Evolutionary conservation across 2,888 invertebrate genomes (phyloP), one percentile per base, ranked within the genome.

Genomic region (Tenthredo scrophulariae): DNA sequence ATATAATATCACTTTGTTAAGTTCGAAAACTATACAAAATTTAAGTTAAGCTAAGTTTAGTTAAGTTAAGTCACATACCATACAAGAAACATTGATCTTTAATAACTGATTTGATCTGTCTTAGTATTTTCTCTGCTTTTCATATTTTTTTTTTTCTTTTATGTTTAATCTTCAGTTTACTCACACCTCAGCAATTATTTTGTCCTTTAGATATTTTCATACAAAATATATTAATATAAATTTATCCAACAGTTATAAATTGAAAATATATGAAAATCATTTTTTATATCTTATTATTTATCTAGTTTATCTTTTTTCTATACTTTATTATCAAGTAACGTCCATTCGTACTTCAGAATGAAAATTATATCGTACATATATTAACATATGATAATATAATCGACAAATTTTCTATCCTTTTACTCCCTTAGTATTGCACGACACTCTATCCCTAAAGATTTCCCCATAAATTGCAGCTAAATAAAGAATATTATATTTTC

Each of bases 141-240:
- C 50, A n/a, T n/a, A n/a, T 83, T 85, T 82, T 10, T 26, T 37
- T 86, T 85, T 86, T 86, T 84, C 84, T 85, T 72, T 87, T 82
- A 84, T 86, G 86, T 86, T 86, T 65, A 87, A 80, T 82, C 43
- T 74, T 37, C n/a, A 67, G 22, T 86, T 29, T n/a, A 65, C 33
- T 86, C 89, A 89, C 88, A 91, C 91, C 91, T 91, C 89, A 91
- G 91, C 89, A 91, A 91, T 91, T 91, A 91, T 91, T 91, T 91
- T 91, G 91, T 91, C 91, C 88, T 88, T 86, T 62, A 50, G 46
- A 79, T 54, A 82, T 65, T 26, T 40, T 29, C 6, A n/a, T 82
- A 82, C 13, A 43, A 46, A 13, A 54, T 67, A 58, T n/a, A 82
- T 67, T 67, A 33, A 67, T 74, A 26, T 74, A 40, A 0, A 74